Percentiles rank a stretch among this genome's conserved stretches.
phyloP scores from a whole-genome alignment of 2,797 vertebrate species.

The Crypturellus tataupa region DNA sequence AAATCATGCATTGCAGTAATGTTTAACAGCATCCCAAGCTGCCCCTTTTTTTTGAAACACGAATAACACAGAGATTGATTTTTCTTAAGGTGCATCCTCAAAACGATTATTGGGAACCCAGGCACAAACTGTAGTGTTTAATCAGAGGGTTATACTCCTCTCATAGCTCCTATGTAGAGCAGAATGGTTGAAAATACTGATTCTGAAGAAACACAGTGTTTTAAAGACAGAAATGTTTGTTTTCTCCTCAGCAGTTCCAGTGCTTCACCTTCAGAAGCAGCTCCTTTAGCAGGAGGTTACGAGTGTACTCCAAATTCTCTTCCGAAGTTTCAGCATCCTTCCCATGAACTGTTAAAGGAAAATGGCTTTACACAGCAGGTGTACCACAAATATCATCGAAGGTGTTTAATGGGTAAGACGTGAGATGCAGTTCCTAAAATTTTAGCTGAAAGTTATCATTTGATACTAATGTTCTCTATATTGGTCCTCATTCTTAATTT shows the following conservation, averaged over 20 bases:
- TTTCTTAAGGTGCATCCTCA: not conserved
- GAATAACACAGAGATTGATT: not conserved
- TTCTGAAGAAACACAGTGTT: not conserved
- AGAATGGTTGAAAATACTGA: not conserved
- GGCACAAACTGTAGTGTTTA: fast-evolving
- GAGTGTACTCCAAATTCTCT: slow-evolving; percentile 91
- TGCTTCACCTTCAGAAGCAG: slow-evolving; percentile 89
- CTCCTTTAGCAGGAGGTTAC: slow-evolving; percentile 81
- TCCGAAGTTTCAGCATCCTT: slow-evolving; percentile 95
- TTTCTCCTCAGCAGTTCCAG: slow-evolving; percentile 86
- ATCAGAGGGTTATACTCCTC: not conserved
- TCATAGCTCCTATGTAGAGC: fast-evolving
- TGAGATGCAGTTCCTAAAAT: not conserved
- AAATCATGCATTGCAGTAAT: too few relatives aligned
- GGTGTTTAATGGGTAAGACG: slow-evolving; percentile 89
- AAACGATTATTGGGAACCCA: not conserved
- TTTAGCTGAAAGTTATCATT: not conserved
- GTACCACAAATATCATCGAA: slow-evolving; percentile 92
- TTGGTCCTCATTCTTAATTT: not conserved
- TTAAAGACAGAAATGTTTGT: not conserved
- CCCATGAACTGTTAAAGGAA: slow-evolving; percentile 92
- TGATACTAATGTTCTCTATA: not conserved
- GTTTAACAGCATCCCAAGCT: not conserved
- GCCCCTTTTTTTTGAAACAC: not conserved
- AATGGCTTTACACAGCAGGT: slow-evolving; percentile 96